Evolutionary conservation across 2,113 vertebrate species (phyloP), one percentile per base, ranked within the genome.

Genomic region (Daphoenositta chrysoptera): DNA sequence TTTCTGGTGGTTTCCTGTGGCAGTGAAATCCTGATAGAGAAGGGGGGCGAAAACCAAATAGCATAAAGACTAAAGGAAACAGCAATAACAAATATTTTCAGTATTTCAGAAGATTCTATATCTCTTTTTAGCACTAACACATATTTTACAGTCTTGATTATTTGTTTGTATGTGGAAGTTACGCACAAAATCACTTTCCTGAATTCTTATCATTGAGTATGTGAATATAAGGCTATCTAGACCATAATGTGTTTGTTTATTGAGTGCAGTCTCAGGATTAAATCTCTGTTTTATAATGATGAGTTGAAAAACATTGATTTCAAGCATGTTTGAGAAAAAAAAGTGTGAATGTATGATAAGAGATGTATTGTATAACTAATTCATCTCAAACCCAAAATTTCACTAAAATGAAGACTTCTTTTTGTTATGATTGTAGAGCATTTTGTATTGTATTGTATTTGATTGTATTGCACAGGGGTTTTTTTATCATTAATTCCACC

Each of bases 1-100:
- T 95, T 95, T 83, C n/a, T 90, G 21, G 42, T 81, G 68, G 35
- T 87, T 96, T 94, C 47, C 54, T 87, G 39, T 77, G 69, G 27
- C 33, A 57, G 8, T 39, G 7, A 80, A 80, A 76, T 89, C 48
- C 27, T 78, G 50, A 83, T 22, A 30, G 37, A 68, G 31, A 16
- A 16, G 28, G 13, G 12, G 6, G 7, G 2, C 21, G 3, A 4
- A 65, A 83, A 6, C 44, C 48, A 82, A 71, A 58, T 39, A 69
- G 57, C 21, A 35, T 47, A 33, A 73, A 88, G 28, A 42, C 27
- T 83, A 72, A 75, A 87, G 28, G 45, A 89, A 85, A 47, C 2
- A 58, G 22, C 30, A 83, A 7, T 57, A 19, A 60, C 11, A 68
- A 58, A 37, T 81, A 39, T n/a, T 85, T 44, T 33, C 16, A 51